Base-by-base conservation (phyloP, 2,888 invertebrate species). In the Parelbella ahira region DNA sequence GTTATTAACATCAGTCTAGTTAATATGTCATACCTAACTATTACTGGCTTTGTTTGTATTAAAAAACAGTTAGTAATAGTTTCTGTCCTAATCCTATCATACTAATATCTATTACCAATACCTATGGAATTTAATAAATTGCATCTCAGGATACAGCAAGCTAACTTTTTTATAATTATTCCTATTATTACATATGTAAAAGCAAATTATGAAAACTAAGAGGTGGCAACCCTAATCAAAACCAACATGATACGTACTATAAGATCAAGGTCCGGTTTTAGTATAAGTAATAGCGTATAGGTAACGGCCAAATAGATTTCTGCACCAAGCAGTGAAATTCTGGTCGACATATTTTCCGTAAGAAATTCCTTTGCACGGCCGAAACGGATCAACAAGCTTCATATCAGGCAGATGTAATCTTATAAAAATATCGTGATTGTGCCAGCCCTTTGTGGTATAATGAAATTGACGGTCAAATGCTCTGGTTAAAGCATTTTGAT, bases 281-380 rank as follows among this genome's bases (percentile, higher is more conserved):
- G 2, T n/a, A n/a, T n/a, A n/a, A n/a, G 21, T 8, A n/a, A 23
- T 23, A 8, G 8, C n/a, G n/a, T n/a, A n/a, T 18, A 20, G 6
- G 49, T 47, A 36, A 49, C 44, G 44, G 43, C 18, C 27, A 43
- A 49, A 48, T 36, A 48, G 44, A 1, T 45, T 34, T 28, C 34
- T 8, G 25, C 45, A 41, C 33, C 33, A 41, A 37, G 21, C 32
- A 33, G 28, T 2, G 21, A 39, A 44, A 44, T 46, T 38, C 36
- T 29, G 32, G 27, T 38, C 18, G 33, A 37, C 21, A 42, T 27
- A 36, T 47, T 39, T 42, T 19, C 34, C 13, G 30, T 29, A 27
- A 21, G 10, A 9, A 27, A 13, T 15, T 25, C 34, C 41, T 38
- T 38, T 42, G 41, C 20, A 6, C 24, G 28, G 8, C 10, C 25